Conservation (phyloP, 1,140 invertebrate genomes). For the Atopsyche davidsoni region DNA sequence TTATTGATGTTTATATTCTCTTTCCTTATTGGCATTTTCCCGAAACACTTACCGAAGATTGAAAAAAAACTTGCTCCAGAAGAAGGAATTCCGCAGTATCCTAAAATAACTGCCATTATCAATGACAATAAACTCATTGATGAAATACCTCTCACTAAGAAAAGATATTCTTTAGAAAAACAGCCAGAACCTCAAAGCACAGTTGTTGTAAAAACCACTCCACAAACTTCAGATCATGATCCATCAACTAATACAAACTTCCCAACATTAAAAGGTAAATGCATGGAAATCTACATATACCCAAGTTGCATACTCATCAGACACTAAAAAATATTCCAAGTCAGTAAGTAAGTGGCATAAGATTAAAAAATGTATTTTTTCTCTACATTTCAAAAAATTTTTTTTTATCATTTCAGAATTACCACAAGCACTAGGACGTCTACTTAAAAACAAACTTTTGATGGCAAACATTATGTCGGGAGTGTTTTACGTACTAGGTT, state of each 20-base stretch:
- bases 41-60: constrained; percentile 46
- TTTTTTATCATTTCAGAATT: constrained; percentile 45
- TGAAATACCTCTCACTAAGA: constrained; percentile 23
- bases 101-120: constrained; percentile 22
- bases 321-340: not conserved
- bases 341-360: not conserved
- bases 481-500: constrained; percentile 59
- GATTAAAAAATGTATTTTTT: too few species aligned
- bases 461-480: constrained; percentile 53
- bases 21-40: constrained; percentile 55
- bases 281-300: not conserved
- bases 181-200: constrained; percentile 12
- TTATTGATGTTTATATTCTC: constrained; percentile 52
- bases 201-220: too few species aligned
- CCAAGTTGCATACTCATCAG: not conserved
- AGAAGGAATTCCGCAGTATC: constrained; percentile 24
- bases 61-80: constrained; percentile 21
- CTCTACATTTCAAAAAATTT: constrained; percentile 7
- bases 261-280: constrained; percentile 27
- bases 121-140: constrained; percentile 19
- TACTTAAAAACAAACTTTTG: constrained; percentile 55
- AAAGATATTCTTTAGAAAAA: constrained; percentile 8
- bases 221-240: too few species aligned
- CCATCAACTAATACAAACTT: constrained; percentile 23
- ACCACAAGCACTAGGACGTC: constrained; percentile 49